Base-by-base conservation (phyloP, 2,113 vertebrate species). In the Sarotherodon lohbergeri region DNA sequence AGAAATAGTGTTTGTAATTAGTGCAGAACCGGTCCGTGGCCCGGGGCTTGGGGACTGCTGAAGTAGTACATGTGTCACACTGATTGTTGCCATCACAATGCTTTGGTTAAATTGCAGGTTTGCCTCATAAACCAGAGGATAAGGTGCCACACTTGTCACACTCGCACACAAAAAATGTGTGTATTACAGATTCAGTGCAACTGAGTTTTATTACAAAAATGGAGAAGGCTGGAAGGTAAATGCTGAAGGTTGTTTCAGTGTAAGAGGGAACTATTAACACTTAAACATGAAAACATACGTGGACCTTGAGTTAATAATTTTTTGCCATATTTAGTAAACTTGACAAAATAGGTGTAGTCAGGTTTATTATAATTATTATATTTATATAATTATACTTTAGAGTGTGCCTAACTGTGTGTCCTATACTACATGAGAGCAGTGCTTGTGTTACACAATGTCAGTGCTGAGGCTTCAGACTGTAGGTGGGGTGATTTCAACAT, bases 21-120 rank as follows among this genome's bases (percentile, higher is more conserved):
- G 17, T 22, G 34, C 19, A 66, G 34, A 66, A 66, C 4, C 0
- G 0, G 24, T 14, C 55, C 1, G 7, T 0, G 55, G 55, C 7
- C 56, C 3, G 3, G 24, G 56, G 56, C 13, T 29, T 57, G 24
- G 56, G 13, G 24, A 59, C 27, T 13, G 27, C 56, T 41, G 36
- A 68, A 68, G n/a, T 24, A 41, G n/a, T 43, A 41, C 36, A 43
- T 24, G n/a, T 71, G 66, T 71, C 6, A 41, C 36, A 52, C 22
- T 41, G 82, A 50, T 12, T 50, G 46, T 14, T 68, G 59, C 46
- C 59, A 54, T 83, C 46, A 39, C n/a, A 34, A 34, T 24, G 7
- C 63, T 39, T 41, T 36, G 50, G 10, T 73, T 29, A 19, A 73
- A 84, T 27, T 73, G 32, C 32, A 16, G 27, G 63, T 73, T 84